A percentile compares a stretch with the other conserved stretches of the same genome.
Evolutionary conservation across 2,113 vertebrate species (phyloP).

Genomic region (Phalacrocorax aristotelis): DNA sequence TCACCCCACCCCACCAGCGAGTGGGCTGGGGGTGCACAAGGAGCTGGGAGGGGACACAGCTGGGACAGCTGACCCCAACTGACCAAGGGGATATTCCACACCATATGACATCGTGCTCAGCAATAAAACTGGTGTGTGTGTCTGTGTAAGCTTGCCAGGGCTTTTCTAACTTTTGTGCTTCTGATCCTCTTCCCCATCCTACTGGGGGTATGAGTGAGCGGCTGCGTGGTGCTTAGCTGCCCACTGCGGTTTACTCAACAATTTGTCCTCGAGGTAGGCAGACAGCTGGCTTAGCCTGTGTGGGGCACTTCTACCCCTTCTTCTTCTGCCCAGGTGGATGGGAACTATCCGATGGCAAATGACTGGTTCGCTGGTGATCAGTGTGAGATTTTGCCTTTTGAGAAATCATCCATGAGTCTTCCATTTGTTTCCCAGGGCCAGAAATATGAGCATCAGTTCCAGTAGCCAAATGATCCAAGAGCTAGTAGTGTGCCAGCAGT

Average conservation of each 20-base stretch:
- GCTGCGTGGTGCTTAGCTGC: neutral
- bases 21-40: too few relatives aligned
- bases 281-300: neutral
- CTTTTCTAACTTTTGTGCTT: neutral
- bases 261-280: neutral
- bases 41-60: too few relatives aligned
- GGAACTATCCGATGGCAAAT: neutral
- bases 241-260: neutral
- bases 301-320: neutral
- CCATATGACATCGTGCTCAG: neutral
- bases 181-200: neutral
- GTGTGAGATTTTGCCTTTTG: neutral
- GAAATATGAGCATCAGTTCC: neutral
- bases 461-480: neutral
- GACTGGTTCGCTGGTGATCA: neutral
- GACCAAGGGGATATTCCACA: too few relatives aligned
- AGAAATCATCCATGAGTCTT: neutral
- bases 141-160: neutral
- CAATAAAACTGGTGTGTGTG: neutral
- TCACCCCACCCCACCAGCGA: too few relatives aligned
- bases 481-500: neutral
- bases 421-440: neutral
- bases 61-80: too few relatives aligned
- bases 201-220: accelerated
- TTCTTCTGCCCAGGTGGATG: neutral